Percentiles rank a stretch among this genome's conserved stretches.
Conservation (phyloP, 2,797 vertebrate genomes). For the Calcarius lapponicus region DNA sequence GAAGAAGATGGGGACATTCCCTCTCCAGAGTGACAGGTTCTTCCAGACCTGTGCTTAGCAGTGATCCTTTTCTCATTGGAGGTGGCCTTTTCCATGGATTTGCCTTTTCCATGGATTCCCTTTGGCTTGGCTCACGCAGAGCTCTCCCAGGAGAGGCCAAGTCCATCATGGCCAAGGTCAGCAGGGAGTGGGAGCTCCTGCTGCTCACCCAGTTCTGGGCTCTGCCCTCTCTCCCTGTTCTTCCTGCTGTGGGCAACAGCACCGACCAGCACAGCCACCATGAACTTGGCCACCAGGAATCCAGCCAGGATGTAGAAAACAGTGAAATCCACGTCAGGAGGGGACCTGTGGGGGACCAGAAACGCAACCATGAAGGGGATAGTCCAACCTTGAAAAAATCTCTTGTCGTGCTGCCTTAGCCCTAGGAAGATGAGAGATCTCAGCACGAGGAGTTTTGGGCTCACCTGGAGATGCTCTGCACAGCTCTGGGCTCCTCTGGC, state of each 20-base stretch:
- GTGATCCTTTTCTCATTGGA: rapidly evolving
- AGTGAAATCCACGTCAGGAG: not conserved
- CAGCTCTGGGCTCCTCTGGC: constrained; percentile 41
- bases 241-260: not conserved
- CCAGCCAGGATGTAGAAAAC: not conserved
- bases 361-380: not conserved
- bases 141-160: not conserved
- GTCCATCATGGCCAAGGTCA: not conserved
- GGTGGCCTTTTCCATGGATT: not conserved
- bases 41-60: too few relatives aligned
- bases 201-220: not conserved
- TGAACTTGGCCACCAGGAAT: constrained; percentile 33
- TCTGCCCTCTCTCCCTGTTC: not conserved
- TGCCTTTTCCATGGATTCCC: not conserved
- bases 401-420: not conserved
- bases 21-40: not conserved
- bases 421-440: not conserved
- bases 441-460: not conserved
- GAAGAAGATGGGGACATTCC: not conserved
- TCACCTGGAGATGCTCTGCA: constrained; percentile 66
- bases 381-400: not conserved
- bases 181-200: not conserved
- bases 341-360: constrained; percentile 5
- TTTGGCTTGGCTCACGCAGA: not conserved
- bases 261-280: constrained; percentile 32